Conservation (phyloP, 1,140 invertebrate species). For the Pogonomyrmex californicus region DNA sequence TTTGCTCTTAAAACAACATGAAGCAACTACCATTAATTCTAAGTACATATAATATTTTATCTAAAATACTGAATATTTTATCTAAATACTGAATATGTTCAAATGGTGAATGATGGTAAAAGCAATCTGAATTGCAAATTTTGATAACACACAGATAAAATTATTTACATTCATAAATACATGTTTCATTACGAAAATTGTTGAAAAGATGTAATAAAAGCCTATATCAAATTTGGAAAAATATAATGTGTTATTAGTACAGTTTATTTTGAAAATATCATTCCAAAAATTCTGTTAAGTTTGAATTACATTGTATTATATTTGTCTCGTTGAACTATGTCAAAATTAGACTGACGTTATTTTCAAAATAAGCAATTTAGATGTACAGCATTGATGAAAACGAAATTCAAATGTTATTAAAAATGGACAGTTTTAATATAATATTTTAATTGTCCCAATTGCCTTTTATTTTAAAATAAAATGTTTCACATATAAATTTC, state of each 20-base stretch:
- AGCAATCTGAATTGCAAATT: conserved; percentile 27
- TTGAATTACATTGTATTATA: background rate
- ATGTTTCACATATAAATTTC: background rate
- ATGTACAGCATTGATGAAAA: no score
- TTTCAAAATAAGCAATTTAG: background rate
- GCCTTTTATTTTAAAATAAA: background rate
- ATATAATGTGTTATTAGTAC: background rate
- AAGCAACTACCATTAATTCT: background rate
- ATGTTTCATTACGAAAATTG: conserved; percentile 1
- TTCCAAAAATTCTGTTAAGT: background rate
- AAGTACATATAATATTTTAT: conserved; percentile 37
- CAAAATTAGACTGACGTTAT: conserved; percentile 10
- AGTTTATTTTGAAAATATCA: background rate
- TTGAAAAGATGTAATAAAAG: conserved; percentile 17
- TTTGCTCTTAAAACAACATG: background rate
- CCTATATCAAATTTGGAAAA: conserved; percentile 15
- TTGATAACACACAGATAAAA: background rate
- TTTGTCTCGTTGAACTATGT: background rate
- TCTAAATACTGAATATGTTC: conserved; percentile 11
- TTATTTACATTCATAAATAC: conserved; percentile 34
- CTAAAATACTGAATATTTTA: conserved; percentile 14
- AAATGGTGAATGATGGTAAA: conserved; percentile 11
- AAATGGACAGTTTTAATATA: background rate
- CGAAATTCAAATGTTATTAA: conserved; percentile 7
- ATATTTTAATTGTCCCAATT: background rate